Evolutionary conservation across 2,797 vertebrate genomes (phyloP), one percentile per base, ranked within the genome.

Genomic region (Sebastes paucispinis): DNA sequence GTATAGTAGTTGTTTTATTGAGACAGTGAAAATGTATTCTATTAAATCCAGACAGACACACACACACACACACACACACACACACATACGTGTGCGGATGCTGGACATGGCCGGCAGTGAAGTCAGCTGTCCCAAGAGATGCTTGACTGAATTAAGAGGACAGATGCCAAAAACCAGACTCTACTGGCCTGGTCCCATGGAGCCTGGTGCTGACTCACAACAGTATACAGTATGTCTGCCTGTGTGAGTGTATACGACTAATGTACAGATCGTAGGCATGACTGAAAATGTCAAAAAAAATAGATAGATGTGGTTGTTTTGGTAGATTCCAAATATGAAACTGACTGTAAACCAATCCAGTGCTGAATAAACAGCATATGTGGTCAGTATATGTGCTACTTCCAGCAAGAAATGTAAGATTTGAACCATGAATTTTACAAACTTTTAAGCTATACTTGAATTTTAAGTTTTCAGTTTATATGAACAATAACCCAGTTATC

Each of bases 91-190:
- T 14, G 36, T 9, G 11, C 52, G 65, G 60, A 80, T 82, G 65
- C 69, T 71, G 74, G 71, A 68, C 83, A 90, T 86, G 65, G 75
- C 66, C 29, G 12, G 69, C 74, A 69, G 68, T 74, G 78, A 83
- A 87, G 87, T 87, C 82, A 85, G 76, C 77, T 74, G 82, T 87
- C 90, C 77, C 80, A 66, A 77, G 86, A 89, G 90, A 91, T 88
- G 76, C 77, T 75, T 87, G 85, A 90, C 80, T 89, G 83, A 92
- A 90, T 91, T 86, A 91, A 85, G 57, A 65, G 83, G 74, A 82
- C 71, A 80, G 82, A 87, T 88, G 85, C 80, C 85, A 89, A 88
- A 88, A 86, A 88, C 24, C 83, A 87, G 87, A 87, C 72, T 81
- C 69, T 72, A 24, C 16, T 81, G 83, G 80, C 72, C 77, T 89